Conservation (phyloP, 1,140 invertebrate species). For the Fragariocoptes setiger region DNA sequence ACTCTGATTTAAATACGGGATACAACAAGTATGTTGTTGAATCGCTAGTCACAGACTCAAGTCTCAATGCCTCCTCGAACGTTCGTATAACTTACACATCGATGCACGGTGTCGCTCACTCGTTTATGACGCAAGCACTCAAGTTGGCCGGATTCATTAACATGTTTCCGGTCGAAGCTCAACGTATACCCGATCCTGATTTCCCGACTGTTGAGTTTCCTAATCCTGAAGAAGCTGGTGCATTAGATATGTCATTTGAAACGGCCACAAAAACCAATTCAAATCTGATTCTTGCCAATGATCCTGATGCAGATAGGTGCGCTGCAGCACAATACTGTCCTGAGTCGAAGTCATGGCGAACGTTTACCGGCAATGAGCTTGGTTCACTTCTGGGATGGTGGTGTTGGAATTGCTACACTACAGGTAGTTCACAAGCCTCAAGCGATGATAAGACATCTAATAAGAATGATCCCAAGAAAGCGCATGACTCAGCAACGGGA, state of each 20-base stretch:
- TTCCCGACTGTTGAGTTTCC: slow-evolving; percentile 89
- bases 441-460: neutral
- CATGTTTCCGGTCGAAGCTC: slow-evolving; percentile 36
- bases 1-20: slow-evolving; percentile 17
- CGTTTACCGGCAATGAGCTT: slow-evolving; percentile 83
- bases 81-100: slow-evolving; percentile 44
- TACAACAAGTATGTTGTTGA: slow-evolving; percentile 14
- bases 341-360: slow-evolving; percentile 37
- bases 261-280: slow-evolving; percentile 37
- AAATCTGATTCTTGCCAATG: slow-evolving; percentile 66
- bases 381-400: slow-evolving; percentile 87
- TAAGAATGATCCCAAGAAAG: slow-evolving; percentile 9
- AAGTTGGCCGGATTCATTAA: slow-evolving; percentile 32
- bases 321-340: slow-evolving; percentile 40
- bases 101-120: slow-evolving; percentile 84
- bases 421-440: slow-evolving; percentile 10
- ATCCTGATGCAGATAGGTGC: slow-evolving; percentile 88
- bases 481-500: slow-evolving; percentile 17
- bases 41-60: no score
- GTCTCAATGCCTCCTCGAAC: slow-evolving; percentile 10
- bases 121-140: slow-evolving; percentile 41
- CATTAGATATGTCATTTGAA: slow-evolving; percentile 48
- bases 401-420: slow-evolving; percentile 28
- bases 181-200: slow-evolving; percentile 67
- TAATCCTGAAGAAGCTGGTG: slow-evolving; percentile 86